These are phyloP conservation scores for Cataglyphis cursor DNA, from an alignment of 2,888 invertebrate genomes.

Conservation along the genomic window DNA sequence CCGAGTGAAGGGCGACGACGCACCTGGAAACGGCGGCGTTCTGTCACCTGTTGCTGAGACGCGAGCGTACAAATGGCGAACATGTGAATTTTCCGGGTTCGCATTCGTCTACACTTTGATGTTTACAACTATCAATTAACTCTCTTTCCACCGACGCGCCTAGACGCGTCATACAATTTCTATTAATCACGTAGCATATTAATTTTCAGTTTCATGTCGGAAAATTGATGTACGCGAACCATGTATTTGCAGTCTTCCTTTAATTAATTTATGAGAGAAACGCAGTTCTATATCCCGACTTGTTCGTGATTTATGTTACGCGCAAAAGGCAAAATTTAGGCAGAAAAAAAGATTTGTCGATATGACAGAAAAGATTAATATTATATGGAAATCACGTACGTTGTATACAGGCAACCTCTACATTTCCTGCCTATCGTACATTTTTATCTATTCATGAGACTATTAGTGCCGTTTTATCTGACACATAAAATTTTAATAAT, in stretches of 20 bases:
- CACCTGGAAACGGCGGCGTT: slow-evolving; percentile 59
- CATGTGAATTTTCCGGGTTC: slow-evolving; percentile 11
- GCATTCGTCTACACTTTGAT: neutral
- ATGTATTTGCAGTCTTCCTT: neutral
- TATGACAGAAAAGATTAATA: neutral
- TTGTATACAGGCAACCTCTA: neutral
- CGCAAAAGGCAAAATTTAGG: neutral
- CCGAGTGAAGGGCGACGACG: slow-evolving; percentile 54
- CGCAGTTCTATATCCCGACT: neutral
- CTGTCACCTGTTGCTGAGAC: slow-evolving; percentile 65
- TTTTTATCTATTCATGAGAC: slow-evolving; percentile 1
- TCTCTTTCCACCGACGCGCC: neutral
- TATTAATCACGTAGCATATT: neutral
- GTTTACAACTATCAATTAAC: slow-evolving; percentile 25
- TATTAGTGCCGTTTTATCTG: neutral
- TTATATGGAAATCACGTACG: neutral
- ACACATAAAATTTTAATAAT: neutral
- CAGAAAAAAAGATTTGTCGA: neutral
- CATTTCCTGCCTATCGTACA: neutral
- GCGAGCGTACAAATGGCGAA: slow-evolving; percentile 3
- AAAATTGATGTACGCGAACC: neutral
- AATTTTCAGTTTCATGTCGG: neutral
- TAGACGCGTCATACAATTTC: neutral
- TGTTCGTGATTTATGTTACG: neutral
- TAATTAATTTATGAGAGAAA: neutral